Percentiles rank a stretch among this genome's conserved stretches.
Conservation (phyloP, 1,140 invertebrate genomes). For the Metaphire vulgaris region DNA sequence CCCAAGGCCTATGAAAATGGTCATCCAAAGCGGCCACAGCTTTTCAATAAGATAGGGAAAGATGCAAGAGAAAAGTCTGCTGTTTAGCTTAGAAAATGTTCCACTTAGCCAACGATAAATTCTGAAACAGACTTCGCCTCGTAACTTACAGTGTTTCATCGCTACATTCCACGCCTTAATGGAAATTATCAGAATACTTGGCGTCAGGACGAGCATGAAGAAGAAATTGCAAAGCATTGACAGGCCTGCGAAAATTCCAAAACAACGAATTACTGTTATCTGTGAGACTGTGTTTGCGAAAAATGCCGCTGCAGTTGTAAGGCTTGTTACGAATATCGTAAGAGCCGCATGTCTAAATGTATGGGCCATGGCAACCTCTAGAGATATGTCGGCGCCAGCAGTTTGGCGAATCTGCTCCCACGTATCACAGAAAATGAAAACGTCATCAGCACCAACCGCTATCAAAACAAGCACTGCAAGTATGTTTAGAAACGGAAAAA, state of each 20-base stretch:
- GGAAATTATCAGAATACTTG: conserved; percentile 48
- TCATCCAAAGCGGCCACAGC: conserved; percentile 53
- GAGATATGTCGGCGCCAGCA: conserved; percentile 7
- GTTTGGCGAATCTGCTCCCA: conserved; percentile 14
- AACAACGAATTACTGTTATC: conserved; percentile 90
- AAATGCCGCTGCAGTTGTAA: conserved; percentile 87
- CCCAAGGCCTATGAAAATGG: conserved; percentile 60
- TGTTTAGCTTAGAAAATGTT: conserved; percentile 38
- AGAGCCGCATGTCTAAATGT: conserved; percentile 80
- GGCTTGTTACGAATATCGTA: conserved; percentile 82
- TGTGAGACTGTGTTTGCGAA: conserved; percentile 81
- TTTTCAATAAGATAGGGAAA: conserved; percentile 31
- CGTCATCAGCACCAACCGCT: conserved; percentile 27
- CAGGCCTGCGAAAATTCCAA: conserved; percentile 88
- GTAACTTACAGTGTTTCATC: conserved; percentile 55
- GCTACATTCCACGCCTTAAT: conserved; percentile 46
- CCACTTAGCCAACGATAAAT: conserved; percentile 34
- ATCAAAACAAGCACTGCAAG: conserved; percentile 21
- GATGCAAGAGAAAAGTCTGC: conserved; percentile 36
- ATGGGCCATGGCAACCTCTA: conserved; percentile 43
- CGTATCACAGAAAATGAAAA: conserved; percentile 28
- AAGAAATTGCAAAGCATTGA: conserved; percentile 80
- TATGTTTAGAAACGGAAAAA: conserved; percentile 26
- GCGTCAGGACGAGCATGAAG: conserved; percentile 81
- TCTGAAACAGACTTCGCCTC: conserved; percentile 46